Evolutionary conservation across 2,888 invertebrate genomes (phyloP).

Genomic region (Caenorhabditis afra): DNA sequence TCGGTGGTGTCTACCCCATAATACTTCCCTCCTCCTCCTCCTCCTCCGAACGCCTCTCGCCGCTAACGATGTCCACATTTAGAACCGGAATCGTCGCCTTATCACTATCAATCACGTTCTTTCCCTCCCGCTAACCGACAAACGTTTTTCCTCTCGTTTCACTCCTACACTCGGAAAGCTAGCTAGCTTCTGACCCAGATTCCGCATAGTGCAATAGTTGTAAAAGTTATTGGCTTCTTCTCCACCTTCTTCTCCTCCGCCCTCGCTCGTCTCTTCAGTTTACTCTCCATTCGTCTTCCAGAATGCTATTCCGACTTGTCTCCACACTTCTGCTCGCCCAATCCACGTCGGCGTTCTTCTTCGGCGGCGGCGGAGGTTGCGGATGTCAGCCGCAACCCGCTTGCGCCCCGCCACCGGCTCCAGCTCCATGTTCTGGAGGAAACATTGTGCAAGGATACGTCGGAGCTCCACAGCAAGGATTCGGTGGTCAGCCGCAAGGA

Average conservation of each 20-base stretch:
- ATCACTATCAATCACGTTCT: conserved; percentile 49
- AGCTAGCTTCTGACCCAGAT: conserved; percentile 38
- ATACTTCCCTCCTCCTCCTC: not conserved
- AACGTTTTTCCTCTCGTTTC: conserved; percentile 28
- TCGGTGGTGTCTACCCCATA: conserved; percentile 19
- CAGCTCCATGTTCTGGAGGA: conserved; percentile 57
- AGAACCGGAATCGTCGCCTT: conserved; percentile 41
- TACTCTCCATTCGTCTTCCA: conserved; percentile 31
- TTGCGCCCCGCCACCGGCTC: conserved; percentile 49
- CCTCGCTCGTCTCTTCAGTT: conserved; percentile 11
- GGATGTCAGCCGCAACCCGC: conserved; percentile 57
- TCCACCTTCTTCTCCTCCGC: conserved; percentile 8
- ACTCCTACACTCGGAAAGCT: conserved; percentile 9
- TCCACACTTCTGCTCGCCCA: conserved; percentile 39
- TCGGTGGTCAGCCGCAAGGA: conserved; percentile 19
- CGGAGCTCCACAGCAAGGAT: conserved; percentile 42
- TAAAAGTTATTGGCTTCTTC: conserved; percentile 46
- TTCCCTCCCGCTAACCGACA: conserved; percentile 30
- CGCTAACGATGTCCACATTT: conserved; percentile 5
- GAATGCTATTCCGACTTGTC: conserved; percentile 53
- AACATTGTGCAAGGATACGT: conserved; percentile 54
- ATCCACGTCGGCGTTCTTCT: conserved; percentile 58
- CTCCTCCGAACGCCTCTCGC: conserved; percentile 14
- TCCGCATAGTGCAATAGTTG: conserved; percentile 49
- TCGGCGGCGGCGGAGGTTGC: conserved; percentile 60